Base-by-base conservation (phyloP, 2,797 vertebrate species). In the Eulemur mongoz region DNA sequence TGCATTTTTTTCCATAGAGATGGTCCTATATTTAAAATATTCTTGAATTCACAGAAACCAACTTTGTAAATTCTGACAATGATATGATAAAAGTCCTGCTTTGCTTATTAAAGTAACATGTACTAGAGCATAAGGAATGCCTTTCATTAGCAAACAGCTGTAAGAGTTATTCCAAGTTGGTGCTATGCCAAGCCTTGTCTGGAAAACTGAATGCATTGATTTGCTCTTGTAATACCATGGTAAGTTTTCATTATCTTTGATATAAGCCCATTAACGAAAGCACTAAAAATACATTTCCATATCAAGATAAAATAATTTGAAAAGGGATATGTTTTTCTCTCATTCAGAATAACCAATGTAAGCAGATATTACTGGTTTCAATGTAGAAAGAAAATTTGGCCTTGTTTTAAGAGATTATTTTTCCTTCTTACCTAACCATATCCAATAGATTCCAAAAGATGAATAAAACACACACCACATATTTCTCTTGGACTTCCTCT, bases 401-500 rank as follows among this genome's bases (percentile, higher is more conserved):
- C 93, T 97, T 98, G 15, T 38, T 45, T 90, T 20, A 0, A 72
- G 22, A 86, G 83, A 92, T 22, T 2, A 67, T 25, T 4, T 48
- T 95, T 67, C 57, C 23, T 97, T 18, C 98, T 98, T 98, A 99
- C 99, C 99, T 99, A 92, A 99, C 93, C 38, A 99, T 98, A 96
- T 99, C 99, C 98, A 99, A 92, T 45, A 99, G 98, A 97, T 99
- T 99, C 99, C 99, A 99, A 91, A 99, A 98, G 98, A 99, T 99
- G 98, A 99, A 99, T 98, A 99, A 99, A 78, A 99, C 96, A 93
- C 99, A 99, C 89, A 99, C 99, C 0, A 99, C 93, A 0, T 99
- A 99, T 98, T 99, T 99, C 84, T 99, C 99, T 98, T 99, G 99
- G 94, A 99, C 96, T 97, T 99, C 99, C 97, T 99, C 99, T 97